Evolutionary conservation across 2,888 invertebrate species (phyloP).

Genomic region (Ormyrus pomaceus): DNA sequence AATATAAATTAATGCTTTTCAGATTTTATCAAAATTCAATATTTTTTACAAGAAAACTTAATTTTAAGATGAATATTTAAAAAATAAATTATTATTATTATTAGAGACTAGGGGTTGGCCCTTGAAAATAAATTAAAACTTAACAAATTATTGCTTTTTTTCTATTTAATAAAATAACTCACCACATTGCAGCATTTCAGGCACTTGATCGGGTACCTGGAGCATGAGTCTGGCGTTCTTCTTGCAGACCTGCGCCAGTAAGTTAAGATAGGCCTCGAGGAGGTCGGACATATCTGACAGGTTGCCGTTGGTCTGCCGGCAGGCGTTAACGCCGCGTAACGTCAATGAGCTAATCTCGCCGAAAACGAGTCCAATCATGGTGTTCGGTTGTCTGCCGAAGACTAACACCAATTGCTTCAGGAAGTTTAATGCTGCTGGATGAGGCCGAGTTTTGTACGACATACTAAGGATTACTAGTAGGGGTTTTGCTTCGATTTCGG

Average conservation of each 20-base stretch:
- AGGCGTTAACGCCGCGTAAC: slow-evolving; percentile 68
- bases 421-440: slow-evolving; percentile 72
- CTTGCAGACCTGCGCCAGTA: slow-evolving; percentile 82
- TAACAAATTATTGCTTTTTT: too few species aligned
- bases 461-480: slow-evolving; percentile 64
- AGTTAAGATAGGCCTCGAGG: slow-evolving; percentile 82
- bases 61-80: too few species aligned
- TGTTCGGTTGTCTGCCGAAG: slow-evolving; percentile 74
- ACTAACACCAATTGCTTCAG: slow-evolving; percentile 75
- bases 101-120: too few species aligned
- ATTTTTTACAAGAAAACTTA: too few species aligned
- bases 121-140: too few species aligned
- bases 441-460: slow-evolving; percentile 75
- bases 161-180: slow-evolving; percentile 41
- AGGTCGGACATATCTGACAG: slow-evolving; percentile 82
- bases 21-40: too few species aligned
- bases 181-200: slow-evolving; percentile 75
- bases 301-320: slow-evolving; percentile 70
- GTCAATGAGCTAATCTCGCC: slow-evolving; percentile 68
- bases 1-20: too few species aligned
- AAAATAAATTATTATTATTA: too few species aligned
- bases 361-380: slow-evolving; percentile 65
- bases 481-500: slow-evolving; percentile 66
- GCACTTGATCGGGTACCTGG: slow-evolving; percentile 72
- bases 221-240: slow-evolving; percentile 77